Conservation (phyloP, 2,113 vertebrate species). For the Strigops habroptila region DNA sequence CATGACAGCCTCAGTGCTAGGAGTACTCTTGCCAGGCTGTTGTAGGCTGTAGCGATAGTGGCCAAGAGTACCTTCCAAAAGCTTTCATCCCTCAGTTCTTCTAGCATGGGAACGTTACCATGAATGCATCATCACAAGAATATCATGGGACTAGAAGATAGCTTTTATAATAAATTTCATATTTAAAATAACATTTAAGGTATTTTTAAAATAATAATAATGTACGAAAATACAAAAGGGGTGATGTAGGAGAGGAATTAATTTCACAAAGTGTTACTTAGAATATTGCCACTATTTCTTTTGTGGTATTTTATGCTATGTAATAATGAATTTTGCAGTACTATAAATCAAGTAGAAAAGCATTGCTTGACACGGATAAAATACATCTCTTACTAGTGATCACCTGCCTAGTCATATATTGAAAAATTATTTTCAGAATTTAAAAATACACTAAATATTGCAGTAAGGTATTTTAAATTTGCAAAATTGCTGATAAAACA, state of each 20-base stretch:
- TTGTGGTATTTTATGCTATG: neutral
- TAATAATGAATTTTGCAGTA: neutral
- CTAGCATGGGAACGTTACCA: neutral
- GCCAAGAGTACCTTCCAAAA: neutral
- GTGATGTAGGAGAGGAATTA: neutral
- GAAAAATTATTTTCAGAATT: neutral
- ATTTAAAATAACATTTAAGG: neutral
- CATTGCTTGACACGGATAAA: neutral
- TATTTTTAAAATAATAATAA: neutral
- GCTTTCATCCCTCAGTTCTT: neutral
- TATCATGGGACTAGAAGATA: neutral
- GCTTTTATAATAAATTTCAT: neutral
- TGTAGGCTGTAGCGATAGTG: accelerated
- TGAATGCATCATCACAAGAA: neutral
- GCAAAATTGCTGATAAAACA: neutral
- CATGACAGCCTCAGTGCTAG: neutral
- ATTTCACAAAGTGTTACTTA: neutral
- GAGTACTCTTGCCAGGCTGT: neutral
- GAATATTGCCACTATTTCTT: neutral
- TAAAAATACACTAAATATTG: neutral
- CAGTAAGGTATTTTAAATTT: neutral
- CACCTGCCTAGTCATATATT: neutral
- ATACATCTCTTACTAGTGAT: neutral
- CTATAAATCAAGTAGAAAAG: neutral
- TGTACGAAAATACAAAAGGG: neutral